Conservation (phyloP, 2,888 invertebrate genomes). For the Neoaliturus tenellus region DNA sequence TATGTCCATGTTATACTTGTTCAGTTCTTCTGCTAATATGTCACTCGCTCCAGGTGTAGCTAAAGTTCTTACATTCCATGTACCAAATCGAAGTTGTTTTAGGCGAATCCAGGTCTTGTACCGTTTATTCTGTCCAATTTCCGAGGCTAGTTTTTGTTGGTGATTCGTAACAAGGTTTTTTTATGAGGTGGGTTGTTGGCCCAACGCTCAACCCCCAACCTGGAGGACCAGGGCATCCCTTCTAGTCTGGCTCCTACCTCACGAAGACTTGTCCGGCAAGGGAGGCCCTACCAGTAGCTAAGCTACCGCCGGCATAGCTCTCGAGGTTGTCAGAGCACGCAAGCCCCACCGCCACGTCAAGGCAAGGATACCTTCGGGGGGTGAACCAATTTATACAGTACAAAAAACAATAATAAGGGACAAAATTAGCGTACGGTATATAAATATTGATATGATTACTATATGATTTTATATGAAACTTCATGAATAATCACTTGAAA, state of each 20-base stretch:
- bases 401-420: not conserved
- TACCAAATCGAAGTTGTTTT: slow-evolving; percentile 2
- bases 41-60: not conserved
- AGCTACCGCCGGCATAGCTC: not conserved
- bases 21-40: slow-evolving; percentile 8
- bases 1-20: not conserved
- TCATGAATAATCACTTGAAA: too few species aligned
- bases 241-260: not conserved
- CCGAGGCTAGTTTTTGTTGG: not conserved
- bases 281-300: not conserved
- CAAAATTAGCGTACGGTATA: not conserved
- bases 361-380: not conserved
- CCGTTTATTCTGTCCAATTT: not conserved
- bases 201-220: not conserved
- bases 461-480: not conserved
- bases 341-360: not conserved
- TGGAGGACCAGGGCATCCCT: not conserved
- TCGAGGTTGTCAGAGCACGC: not conserved
- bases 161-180: too few species aligned
- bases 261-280: too few species aligned
- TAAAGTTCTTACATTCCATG: slow-evolving; percentile 24
- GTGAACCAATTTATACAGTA: too few species aligned
- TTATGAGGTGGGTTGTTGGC: too few species aligned
- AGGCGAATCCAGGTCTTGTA: not conserved
- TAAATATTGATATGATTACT: not conserved